Conservation (phyloP, 2,113 vertebrate species). For the Odocoileus hemionus region DNA sequence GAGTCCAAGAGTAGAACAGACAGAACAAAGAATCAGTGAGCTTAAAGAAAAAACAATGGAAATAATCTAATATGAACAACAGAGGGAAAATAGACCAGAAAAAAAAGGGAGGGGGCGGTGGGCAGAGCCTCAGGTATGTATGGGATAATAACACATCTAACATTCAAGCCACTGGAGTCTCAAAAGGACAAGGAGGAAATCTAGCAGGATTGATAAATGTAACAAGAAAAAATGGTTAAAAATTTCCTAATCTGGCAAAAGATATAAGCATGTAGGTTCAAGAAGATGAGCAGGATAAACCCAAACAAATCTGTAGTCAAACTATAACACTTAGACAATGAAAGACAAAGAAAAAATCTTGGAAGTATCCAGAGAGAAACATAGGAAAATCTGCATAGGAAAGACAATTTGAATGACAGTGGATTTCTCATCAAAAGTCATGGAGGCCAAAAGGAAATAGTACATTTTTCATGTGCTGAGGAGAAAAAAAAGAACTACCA, state of each 20-base stretch:
- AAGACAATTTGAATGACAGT: not conserved
- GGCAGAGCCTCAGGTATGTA: not conserved
- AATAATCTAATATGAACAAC: not conserved
- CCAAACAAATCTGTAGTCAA: not conserved
- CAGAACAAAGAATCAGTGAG: not conserved
- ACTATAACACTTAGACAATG: not conserved
- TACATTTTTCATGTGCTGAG: not conserved
- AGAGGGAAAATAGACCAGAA: not conserved
- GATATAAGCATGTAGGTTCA: not conserved
- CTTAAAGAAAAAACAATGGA: not conserved
- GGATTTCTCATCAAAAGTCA: not conserved
- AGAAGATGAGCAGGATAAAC: not conserved
- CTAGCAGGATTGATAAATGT: not conserved
- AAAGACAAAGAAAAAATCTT: not conserved
- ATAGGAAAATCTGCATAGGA: not conserved
- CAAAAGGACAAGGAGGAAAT: not conserved
- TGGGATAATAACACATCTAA: not conserved
- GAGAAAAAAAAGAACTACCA: not conserved
- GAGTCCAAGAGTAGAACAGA: not conserved
- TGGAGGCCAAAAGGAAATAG: not conserved
- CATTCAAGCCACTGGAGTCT: not conserved
- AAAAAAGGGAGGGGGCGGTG: not conserved
- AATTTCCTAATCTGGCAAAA: not conserved
- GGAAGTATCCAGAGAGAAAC: not conserved
- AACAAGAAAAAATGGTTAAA: not conserved